phyloP scores from a whole-genome alignment of 2,797 vertebrate genomes.

The Mormyrus proboscirostris region DNA sequence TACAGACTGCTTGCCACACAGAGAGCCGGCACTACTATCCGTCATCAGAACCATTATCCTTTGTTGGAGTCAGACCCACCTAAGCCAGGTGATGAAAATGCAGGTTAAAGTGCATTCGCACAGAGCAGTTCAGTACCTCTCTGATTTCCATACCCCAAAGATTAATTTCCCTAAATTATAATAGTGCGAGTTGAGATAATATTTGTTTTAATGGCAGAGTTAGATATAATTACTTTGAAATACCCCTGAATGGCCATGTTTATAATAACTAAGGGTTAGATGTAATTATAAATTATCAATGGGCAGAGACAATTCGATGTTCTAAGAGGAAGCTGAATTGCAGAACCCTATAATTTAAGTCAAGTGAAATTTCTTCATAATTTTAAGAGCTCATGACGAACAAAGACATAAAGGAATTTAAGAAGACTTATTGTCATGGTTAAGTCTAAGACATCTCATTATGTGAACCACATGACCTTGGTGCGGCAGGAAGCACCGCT shows the following conservation, averaged over 20 bases:
- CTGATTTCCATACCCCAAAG: constrained; percentile 55
- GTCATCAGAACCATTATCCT: constrained; percentile 74
- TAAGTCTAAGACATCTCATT: constrained; percentile 6
- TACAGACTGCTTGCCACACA: constrained; percentile 60
- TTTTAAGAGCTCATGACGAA: background rate
- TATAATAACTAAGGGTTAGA: background rate
- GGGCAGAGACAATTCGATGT: background rate
- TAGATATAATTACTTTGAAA: constrained; percentile 33
- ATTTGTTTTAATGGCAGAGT: constrained; percentile 46
- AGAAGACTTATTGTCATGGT: background rate
- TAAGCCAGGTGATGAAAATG: constrained; percentile 73
- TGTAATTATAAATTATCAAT: constrained; percentile 15
- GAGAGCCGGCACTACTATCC: constrained; percentile 55
- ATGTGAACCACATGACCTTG: constrained; percentile 13
- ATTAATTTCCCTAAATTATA: constrained; percentile 50
- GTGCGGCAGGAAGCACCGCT: background rate
- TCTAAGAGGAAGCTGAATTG: constrained; percentile 1
- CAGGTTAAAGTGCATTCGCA: constrained; percentile 69
- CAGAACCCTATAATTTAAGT: background rate
- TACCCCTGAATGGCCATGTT: constrained; percentile 31
- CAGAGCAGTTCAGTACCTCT: constrained; percentile 49
- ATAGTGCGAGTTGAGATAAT: constrained; percentile 38
- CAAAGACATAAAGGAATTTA: background rate
- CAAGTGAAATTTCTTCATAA: constrained; percentile 2
- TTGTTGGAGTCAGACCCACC: constrained; percentile 65